phyloP scores from a whole-genome alignment of 1,140 invertebrate species.

The Gryon sp. region DNA sequence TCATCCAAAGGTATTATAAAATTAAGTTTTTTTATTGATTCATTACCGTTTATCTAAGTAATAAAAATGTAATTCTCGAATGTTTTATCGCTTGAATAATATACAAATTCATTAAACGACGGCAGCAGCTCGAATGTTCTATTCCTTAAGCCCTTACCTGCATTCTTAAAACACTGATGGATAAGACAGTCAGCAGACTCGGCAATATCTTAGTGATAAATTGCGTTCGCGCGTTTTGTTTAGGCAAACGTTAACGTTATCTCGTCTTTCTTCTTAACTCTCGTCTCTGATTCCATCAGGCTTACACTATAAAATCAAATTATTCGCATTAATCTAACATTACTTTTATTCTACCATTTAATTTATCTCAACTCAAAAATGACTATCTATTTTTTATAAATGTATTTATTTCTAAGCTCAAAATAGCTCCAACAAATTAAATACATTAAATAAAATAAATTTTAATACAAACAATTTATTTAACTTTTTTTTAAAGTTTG shows the following conservation, averaged over 20 bases:
- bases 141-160: conserved; percentile 44
- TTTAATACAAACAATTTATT: too few relatives aligned
- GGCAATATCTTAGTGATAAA: conserved; percentile 71
- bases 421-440: too few relatives aligned
- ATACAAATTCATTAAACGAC: conserved; percentile 43
- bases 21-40: too few relatives aligned
- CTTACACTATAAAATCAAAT: conserved; percentile 52
- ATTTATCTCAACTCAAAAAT: too few relatives aligned
- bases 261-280: conserved; percentile 61
- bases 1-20: too few relatives aligned
- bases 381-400: too few relatives aligned
- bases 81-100: conserved; percentile 26
- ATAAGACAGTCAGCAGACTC: conserved; percentile 64
- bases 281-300: conserved; percentile 56
- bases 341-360: conserved; percentile 31
- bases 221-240: conserved; percentile 67
- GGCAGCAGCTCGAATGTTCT: conserved; percentile 49
- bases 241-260: conserved; percentile 67
- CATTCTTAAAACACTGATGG: conserved; percentile 41
- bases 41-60: too few relatives aligned
- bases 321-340: conserved; percentile 47
- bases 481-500: too few relatives aligned
- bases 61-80: conserved; percentile 12
- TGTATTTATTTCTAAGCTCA: too few relatives aligned
- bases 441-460: too few relatives aligned